Evolutionary conservation across 2,888 invertebrate species (phyloP), one percentile per base, ranked within the genome.

Genomic region (Achlya flavicornis): DNA sequence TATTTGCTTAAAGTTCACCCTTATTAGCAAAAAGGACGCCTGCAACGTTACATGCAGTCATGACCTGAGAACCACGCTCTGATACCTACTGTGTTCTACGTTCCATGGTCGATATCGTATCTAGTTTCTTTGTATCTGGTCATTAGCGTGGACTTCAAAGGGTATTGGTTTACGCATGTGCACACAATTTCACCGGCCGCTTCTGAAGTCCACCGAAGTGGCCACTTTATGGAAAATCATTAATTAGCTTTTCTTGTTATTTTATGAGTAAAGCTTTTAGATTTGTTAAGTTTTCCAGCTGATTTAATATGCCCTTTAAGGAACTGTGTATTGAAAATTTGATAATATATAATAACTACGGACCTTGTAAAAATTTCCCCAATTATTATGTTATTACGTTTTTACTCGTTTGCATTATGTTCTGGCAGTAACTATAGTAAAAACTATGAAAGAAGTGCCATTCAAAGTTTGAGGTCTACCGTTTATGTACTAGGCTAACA

Each of bases 111-210:
- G 53, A 59, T 11, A 41, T 41, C 60, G 10, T 41, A 60, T 41
- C 60, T 41, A 60, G 41, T 41, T 41, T 19, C 41, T 43, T 60
- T 60, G 41, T 14, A 60, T 60, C 62, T 68, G 67, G 67, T 69
- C 53, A 53, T 53, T 53, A 53, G 63, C 59, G 64, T 63, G 64
- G 61, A 85, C 81, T 79, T 87, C 87, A 87, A 88, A 87, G 81
- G 68, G 66, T 67, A 63, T 84, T 85, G 67, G 64, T 84, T 86
- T 75, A 89, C 90, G 86, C 89, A 88, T 86, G 85, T 87, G 87
- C 81, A 77, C 73, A 70, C 82, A 83, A 83, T 86, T 80, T 78
- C 71, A 74, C 75, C 73, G 73, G 71, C 72, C 78, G 74, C 67
- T 67, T 79, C 71, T 77, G 71, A 77, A 78, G 75, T 72, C 70